Evolutionary conservation across 2,113 vertebrate genomes (phyloP), one percentile per base, ranked within the genome.

Genomic region (Nyctibius bracteatus): DNA sequence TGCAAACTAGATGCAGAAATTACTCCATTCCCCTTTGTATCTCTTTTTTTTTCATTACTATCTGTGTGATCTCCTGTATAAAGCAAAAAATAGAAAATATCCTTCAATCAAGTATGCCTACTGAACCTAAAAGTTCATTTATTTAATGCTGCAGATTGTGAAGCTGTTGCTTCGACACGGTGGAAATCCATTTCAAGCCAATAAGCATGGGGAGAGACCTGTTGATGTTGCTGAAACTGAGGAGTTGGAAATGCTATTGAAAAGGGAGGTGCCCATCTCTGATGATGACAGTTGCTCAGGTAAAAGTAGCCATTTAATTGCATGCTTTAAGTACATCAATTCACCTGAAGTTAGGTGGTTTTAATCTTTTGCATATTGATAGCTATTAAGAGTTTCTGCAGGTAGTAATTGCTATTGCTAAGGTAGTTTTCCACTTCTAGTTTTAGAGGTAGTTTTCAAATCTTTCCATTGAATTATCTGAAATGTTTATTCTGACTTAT

Each of bases 161-260:
- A 99, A 99, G 92, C 97, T 99, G 68, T 98, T 99, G 28, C 98
- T 99, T 81, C 98, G 99, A 78, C 98, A 99, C 41, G 99, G 99
- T 63, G 99, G 99, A 61, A 99, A 99, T 88, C 99, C 99, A 41
- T 99, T 99, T 97, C 99, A 99, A 97, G 99, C 99, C 75, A 99
- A 99, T 97, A 99, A 99, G 93, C 98, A 99, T 0, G 99, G 99
- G 6, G 99, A 99, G 96, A 99, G 99, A 31, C 99, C 99, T 12
- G 99, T 99, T 90, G 99, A 99, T 81, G 99, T 99, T 81, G 99
- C 99, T 31, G 99, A 99, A 98, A 99, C 99, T 68, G 98, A 99
- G 93, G 99, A 99, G 96, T 87, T 99, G 89, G 99, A 99, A 93
- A 98, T 98, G 97, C 98, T 99, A 1, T 87, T 99, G 57, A 99